Percentiles rank a stretch among this genome's conserved stretches.
Evolutionary conservation across 2,797 vertebrate genomes (phyloP).

Genomic region (Petrocephalus schoutedeni): DNA sequence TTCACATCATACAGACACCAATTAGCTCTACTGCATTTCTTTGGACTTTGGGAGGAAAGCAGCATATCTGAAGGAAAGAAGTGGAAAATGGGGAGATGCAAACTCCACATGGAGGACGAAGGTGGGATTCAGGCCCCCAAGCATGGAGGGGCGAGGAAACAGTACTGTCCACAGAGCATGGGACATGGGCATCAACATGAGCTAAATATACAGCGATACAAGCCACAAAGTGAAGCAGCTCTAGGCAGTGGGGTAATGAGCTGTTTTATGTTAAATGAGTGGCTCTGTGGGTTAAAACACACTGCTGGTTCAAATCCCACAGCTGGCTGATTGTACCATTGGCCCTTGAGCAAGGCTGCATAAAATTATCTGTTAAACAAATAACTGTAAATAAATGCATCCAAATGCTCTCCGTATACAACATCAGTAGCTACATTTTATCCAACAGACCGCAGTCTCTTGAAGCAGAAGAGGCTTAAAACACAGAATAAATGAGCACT

Average conservation of each 20-base stretch:
- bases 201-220: neutral
- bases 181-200: neutral
- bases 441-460: neutral
- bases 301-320: neutral
- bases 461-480: neutral
- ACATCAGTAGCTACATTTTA: neutral
- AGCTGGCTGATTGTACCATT: neutral
- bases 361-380: neutral
- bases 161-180: neutral
- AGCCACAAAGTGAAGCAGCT: neutral
- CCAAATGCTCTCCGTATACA: neutral
- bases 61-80: neutral
- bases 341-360: neutral
- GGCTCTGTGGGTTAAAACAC: neutral
- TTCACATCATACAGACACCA: neutral
- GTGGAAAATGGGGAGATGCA: neutral
- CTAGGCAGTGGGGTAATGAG: neutral
- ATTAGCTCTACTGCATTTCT: neutral
- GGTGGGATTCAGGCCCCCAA: neutral
- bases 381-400: neutral
- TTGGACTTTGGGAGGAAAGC: neutral
- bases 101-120: neutral
- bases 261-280: neutral
- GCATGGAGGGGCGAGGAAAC: neutral
- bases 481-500: neutral